Evolutionary conservation across 2,113 vertebrate species (phyloP).

Genomic region (Scytalopus superciliaris): DNA sequence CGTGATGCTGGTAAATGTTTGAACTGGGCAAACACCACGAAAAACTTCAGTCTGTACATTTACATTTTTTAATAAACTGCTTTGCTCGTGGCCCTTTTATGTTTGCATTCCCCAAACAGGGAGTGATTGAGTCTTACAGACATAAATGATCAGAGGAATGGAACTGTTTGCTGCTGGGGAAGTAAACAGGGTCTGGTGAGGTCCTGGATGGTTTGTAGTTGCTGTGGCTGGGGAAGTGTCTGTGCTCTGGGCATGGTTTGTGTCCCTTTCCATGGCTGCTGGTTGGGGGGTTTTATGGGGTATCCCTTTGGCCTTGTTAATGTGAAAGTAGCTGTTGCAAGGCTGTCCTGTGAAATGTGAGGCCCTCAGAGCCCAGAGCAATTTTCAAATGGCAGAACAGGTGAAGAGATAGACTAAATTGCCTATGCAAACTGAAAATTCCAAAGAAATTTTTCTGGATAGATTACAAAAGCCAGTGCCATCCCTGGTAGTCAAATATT

Average conservation of each 20-base stretch:
- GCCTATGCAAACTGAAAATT: not conserved
- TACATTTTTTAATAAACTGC: constrained; percentile 39
- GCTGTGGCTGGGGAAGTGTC: not conserved
- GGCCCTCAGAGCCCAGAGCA: not conserved
- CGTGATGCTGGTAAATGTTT: not conserved
- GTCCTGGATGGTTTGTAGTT: not conserved
- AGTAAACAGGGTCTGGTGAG: not conserved
- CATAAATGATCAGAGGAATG: not conserved
- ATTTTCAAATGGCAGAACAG: not conserved
- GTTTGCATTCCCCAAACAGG: not conserved
- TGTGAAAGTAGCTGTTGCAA: not conserved
- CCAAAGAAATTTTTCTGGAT: not conserved
- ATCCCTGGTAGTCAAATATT: not conserved
- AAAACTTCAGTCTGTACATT: not conserved
- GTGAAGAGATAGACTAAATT: not conserved
- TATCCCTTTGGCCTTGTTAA: not conserved
- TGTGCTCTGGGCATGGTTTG: fast-evolving
- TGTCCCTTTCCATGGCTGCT: fast-evolving
- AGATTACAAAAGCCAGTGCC: not conserved
- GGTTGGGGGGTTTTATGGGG: not conserved
- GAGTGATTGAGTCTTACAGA: not conserved
- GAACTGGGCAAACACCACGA: not conserved
- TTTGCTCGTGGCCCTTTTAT: not conserved
- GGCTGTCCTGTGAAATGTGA: not conserved
- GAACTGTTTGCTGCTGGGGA: not conserved